Evolutionary conservation across 2,888 invertebrate genomes (phyloP).

Genomic region (Cremastinae sp.): DNA sequence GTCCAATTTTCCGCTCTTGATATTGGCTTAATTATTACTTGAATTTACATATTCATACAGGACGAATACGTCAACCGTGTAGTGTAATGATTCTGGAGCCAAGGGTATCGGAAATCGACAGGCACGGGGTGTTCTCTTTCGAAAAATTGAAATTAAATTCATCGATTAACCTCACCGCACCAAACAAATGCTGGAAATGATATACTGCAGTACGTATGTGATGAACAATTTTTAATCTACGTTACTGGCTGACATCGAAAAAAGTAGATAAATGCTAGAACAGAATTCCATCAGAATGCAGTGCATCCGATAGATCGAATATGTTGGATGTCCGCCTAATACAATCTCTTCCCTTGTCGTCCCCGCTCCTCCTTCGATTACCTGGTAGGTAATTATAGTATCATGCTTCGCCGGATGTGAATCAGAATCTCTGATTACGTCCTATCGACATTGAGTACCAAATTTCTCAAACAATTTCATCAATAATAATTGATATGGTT

Average conservation of each 20-base stretch:
- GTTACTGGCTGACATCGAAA: too few relatives aligned
- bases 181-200: too few relatives aligned
- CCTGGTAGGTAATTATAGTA: slow-evolving; percentile 32
- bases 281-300: too few relatives aligned
- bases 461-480: slow-evolving; percentile 20
- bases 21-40: not conserved
- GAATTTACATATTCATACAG: not conserved
- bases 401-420: slow-evolving; percentile 18
- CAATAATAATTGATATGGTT: slow-evolving; percentile 8
- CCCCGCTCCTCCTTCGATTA: not conserved
- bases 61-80: not conserved
- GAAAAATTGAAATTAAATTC: too few relatives aligned
- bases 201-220: too few relatives aligned
- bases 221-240: too few relatives aligned
- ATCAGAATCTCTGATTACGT: slow-evolving; percentile 30
- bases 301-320: not conserved
- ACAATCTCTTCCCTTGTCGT: slow-evolving; percentile 8
- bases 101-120: not conserved
- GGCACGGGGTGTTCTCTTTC: slow-evolving; percentile 1
- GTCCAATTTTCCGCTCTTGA: not conserved
- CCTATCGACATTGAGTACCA: slow-evolving; percentile 13
- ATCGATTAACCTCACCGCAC: too few relatives aligned
- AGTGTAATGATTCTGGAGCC: slow-evolving; percentile 11
- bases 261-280: not conserved
- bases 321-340: slow-evolving; percentile 14